Conservation (phyloP, 2,888 invertebrate species). For the Zele albiditarsus region DNA sequence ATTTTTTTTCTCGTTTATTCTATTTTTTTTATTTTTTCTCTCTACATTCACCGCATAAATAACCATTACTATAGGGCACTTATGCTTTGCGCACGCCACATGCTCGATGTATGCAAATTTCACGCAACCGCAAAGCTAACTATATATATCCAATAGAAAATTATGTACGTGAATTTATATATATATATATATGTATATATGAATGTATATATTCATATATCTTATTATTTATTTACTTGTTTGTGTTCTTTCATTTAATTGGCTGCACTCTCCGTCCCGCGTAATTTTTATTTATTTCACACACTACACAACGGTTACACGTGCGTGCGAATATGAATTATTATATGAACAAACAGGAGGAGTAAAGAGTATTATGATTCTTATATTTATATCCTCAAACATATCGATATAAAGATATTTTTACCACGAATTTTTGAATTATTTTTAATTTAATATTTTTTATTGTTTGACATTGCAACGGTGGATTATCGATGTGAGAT, state of each 20-base stretch:
- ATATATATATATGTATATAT: background rate
- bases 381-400: background rate
- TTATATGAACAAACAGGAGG: conserved; percentile 19
- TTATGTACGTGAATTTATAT: background rate
- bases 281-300: conserved; percentile 8
- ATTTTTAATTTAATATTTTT: too few relatives aligned
- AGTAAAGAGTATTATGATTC: conserved; percentile 2
- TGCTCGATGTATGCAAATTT: conserved; percentile 49
- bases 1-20: background rate
- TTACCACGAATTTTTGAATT: too few relatives aligned
- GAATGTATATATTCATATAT: background rate
- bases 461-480: too few relatives aligned
- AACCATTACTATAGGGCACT: background rate
- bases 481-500: too few relatives aligned
- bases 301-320: conserved; percentile 15
- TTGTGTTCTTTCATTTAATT: conserved; percentile 22
- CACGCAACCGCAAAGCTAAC: conserved; percentile 40
- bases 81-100: conserved; percentile 45
- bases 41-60: conserved; percentile 6
- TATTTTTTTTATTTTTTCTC: background rate
- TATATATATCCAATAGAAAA: conserved; percentile 30
- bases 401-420: background rate
- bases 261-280: background rate
- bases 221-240: background rate
- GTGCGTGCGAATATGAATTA: conserved; percentile 33